Evolutionary conservation across 1,140 invertebrate genomes (phyloP).

Genomic region (Copidosoma floridanum): DNA sequence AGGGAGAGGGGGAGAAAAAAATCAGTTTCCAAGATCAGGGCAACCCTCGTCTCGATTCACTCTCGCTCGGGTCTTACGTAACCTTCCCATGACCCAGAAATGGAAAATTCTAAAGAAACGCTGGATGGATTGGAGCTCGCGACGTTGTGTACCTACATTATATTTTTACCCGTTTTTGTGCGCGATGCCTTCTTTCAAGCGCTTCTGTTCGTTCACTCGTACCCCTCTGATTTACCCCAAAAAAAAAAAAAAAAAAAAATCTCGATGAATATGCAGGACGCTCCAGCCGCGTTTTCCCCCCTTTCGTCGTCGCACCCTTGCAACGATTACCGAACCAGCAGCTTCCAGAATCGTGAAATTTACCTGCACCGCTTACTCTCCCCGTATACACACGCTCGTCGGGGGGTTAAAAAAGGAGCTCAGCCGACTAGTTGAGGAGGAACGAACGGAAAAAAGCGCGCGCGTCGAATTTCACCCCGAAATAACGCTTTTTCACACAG

Average conservation of each 20-base stretch:
- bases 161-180: slow-evolving; percentile 47
- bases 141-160: slow-evolving; percentile 15
- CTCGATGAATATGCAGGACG: slow-evolving; percentile 56
- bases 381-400: slow-evolving; percentile 19
- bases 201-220: slow-evolving; percentile 34
- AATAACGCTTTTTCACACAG: slow-evolving; percentile 58
- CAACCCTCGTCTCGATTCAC: slow-evolving; percentile 27
- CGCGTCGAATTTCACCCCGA: slow-evolving; percentile 54
- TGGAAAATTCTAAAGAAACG: slow-evolving; percentile 48
- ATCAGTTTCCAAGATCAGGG: slow-evolving; percentile 54
- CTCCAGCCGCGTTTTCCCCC: slow-evolving; percentile 35
- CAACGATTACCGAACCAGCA: too few relatives aligned
- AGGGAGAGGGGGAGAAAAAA: slow-evolving; percentile 37
- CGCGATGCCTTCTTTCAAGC: slow-evolving; percentile 27
- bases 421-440: too few relatives aligned
- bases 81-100: slow-evolving; percentile 57
- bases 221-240: slow-evolving; percentile 42
- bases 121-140: slow-evolving; percentile 41
- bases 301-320: slow-evolving; percentile 22
- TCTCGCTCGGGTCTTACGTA: slow-evolving; percentile 28
- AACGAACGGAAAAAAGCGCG: slow-evolving; percentile 31
- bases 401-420: slow-evolving; percentile 36
- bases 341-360: slow-evolving; percentile 50
- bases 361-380: slow-evolving; percentile 46
- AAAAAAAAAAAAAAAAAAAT: too few relatives aligned